Evolutionary conservation across 2,113 vertebrate genomes (phyloP).

Genomic region (Grallaria varia): DNA sequence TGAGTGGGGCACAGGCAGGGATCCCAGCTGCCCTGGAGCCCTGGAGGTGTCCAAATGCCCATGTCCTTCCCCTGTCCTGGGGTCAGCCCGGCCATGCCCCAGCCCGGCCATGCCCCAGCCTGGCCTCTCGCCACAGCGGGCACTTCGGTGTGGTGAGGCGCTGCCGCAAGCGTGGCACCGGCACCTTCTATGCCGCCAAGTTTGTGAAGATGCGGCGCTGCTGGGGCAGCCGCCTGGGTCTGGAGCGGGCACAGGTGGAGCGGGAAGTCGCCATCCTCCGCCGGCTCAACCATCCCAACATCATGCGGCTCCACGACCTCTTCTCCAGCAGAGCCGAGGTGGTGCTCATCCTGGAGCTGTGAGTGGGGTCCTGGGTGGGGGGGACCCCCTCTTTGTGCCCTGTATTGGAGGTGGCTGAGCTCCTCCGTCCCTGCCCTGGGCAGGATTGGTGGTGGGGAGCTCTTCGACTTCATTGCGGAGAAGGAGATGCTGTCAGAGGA

Average conservation of each 20-base stretch:
- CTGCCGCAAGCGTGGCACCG: constrained; percentile 64
- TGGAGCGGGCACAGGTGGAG: constrained; percentile 71
- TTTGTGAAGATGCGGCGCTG: constrained; percentile 66
- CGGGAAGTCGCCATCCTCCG: constrained; percentile 75
- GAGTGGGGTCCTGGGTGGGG: constrained; percentile 2
- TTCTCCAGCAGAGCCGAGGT: constrained; percentile 78
- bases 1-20: neutral
- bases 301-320: constrained; percentile 74
- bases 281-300: constrained; percentile 73
- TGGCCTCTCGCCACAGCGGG: constrained; percentile 46
- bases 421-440: neutral
- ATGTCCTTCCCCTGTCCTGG: accelerated
- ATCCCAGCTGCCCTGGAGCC: accelerated
- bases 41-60: accelerated
- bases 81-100: neutral
- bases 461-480: constrained; percentile 84
- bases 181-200: constrained; percentile 72
- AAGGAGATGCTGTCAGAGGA: constrained; percentile 79
- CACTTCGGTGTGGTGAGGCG: constrained; percentile 77
- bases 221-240: constrained; percentile 65
- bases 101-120: neutral
- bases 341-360: constrained; percentile 83
- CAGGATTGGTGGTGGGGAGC: constrained; percentile 77
- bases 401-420: accelerated
- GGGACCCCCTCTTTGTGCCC: accelerated